Evolutionary conservation across 2,888 invertebrate species (phyloP).

Genomic region (Macaria liturata): DNA sequence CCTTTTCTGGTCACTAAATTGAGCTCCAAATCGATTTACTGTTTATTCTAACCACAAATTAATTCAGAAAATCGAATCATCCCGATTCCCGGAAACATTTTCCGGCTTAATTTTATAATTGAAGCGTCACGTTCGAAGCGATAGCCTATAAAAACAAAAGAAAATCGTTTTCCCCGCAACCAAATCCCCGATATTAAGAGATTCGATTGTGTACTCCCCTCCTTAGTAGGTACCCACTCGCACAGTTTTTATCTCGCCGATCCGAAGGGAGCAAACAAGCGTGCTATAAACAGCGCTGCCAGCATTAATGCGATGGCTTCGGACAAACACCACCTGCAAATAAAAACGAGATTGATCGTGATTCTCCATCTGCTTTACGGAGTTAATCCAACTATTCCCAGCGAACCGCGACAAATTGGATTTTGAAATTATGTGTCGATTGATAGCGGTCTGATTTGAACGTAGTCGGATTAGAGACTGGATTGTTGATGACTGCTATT

Average conservation of each 20-base stretch:
- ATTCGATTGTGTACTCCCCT: conserved; percentile 39
- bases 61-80: conserved; percentile 4
- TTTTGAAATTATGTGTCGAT: conserved; percentile 16
- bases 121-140: conserved; percentile 6
- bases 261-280: conserved; percentile 47
- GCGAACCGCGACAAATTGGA: conserved; percentile 22
- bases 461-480: conserved; percentile 1
- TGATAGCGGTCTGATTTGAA: conserved; percentile 5
- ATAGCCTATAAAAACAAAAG: conserved; percentile 21
- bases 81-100: neutral
- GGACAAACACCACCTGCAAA: conserved; percentile 53
- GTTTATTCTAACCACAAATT: neutral
- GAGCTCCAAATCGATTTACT: too few relatives aligned
- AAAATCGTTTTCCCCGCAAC: conserved; percentile 29
- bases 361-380: conserved; percentile 26
- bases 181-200: conserved; percentile 40
- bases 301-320: conserved; percentile 52
- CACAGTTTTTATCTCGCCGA: conserved; percentile 38
- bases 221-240: conserved; percentile 12
- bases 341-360: conserved; percentile 38
- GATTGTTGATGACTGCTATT: too few relatives aligned
- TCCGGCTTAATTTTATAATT: conserved; percentile 21
- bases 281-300: conserved; percentile 47
- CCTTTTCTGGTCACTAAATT: too few relatives aligned
- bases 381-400: conserved; percentile 23